Conservation (phyloP, 2,113 vertebrate genomes). For the Onychorhynchus coronatus region DNA sequence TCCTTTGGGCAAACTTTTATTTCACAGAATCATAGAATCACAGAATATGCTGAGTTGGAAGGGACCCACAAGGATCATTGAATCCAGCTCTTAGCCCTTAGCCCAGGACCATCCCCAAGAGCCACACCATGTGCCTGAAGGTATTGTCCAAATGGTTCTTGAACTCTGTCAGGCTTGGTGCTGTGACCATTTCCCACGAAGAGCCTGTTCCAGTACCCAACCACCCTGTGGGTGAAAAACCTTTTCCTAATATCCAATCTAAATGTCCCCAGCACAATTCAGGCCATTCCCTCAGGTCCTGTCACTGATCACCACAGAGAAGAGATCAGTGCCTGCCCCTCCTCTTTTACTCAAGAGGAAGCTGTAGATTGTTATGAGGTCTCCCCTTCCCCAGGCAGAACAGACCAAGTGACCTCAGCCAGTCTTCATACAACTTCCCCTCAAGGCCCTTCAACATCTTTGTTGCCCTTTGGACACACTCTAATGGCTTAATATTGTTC, state of each 20-base stretch:
- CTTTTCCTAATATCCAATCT: not conserved
- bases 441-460: not conserved
- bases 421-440: not conserved
- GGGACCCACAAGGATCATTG: no score
- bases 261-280: not conserved
- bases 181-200: not conserved
- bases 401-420: not conserved
- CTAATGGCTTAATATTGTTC: not conserved
- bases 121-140: not conserved
- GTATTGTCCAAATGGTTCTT: not conserved
- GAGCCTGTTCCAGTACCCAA: not conserved
- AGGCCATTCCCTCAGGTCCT: not conserved
- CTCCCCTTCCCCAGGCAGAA: not conserved
- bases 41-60: not conserved
- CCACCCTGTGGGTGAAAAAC: not conserved
- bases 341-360: not conserved
- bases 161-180: not conserved
- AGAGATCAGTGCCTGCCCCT: not conserved
- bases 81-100: not conserved
- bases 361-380: not conserved
- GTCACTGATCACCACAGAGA: not conserved
- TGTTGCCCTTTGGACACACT: not conserved
- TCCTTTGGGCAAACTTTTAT: not conserved
- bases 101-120: not conserved
- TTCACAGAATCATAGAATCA: not conserved